These are phyloP conservation scores for Aplochiton taeniatus DNA, from an alignment of 2,797 vertebrate species.

Conservation along the genomic window DNA sequence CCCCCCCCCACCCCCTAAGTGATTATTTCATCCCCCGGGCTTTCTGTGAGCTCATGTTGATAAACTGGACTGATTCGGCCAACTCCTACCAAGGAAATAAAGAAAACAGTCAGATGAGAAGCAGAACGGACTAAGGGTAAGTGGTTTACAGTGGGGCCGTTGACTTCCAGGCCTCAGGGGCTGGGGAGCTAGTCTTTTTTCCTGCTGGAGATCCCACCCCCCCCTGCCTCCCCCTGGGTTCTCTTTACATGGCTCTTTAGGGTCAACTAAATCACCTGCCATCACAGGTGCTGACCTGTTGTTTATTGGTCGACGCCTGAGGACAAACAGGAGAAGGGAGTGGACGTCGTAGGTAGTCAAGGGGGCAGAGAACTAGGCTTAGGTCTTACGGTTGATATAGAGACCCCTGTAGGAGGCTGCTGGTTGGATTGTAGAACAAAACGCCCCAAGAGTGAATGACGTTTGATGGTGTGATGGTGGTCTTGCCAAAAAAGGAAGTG, in stretches of 20 bases:
- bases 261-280: constrained; percentile 77
- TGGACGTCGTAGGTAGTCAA: constrained; percentile 57
- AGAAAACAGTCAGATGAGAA: constrained; percentile 70
- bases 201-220: constrained; percentile 53
- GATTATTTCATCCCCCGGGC: constrained; percentile 64
- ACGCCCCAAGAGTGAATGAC: constrained; percentile 63
- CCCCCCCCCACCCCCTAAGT: constrained; percentile 30
- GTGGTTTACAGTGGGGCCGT: constrained; percentile 72
- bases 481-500: constrained; percentile 54
- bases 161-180: constrained; percentile 68
- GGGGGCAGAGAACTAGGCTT: constrained; percentile 58
- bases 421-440: constrained; percentile 63
- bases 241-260: constrained; percentile 56
- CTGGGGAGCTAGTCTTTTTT: constrained; percentile 44
- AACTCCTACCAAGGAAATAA: constrained; percentile 68
- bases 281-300: constrained; percentile 77
- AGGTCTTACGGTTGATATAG: constrained; percentile 70
- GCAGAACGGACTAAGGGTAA: constrained; percentile 68
- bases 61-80: constrained; percentile 57
- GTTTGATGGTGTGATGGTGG: constrained; percentile 60
- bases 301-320: constrained; percentile 77
- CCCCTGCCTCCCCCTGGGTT: constrained; percentile 47
- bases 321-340: constrained; percentile 60
- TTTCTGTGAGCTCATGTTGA: constrained; percentile 69
- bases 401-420: constrained; percentile 64